phyloP scores from a whole-genome alignment of 2,797 vertebrate genomes.

The Distichodus sexfasciatus region DNA sequence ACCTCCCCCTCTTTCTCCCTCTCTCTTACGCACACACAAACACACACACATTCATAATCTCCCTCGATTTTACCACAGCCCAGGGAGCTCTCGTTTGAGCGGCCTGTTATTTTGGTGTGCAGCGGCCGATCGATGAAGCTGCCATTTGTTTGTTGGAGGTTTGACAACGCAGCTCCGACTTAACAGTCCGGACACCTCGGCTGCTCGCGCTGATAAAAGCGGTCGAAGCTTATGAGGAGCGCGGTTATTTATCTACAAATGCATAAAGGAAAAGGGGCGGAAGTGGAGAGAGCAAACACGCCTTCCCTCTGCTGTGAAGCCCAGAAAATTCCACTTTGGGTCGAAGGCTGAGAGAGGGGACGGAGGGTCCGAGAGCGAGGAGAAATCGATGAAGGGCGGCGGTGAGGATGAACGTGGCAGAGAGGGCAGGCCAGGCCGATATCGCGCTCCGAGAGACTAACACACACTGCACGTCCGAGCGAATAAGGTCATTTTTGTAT shows the following conservation, averaged over 20 bases:
- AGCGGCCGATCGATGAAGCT: conserved; percentile 73
- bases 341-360: conserved; percentile 37
- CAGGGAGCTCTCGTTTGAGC: conserved; percentile 56
- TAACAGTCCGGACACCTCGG: conserved; percentile 59
- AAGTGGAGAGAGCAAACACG: conserved; percentile 53
- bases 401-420: conserved; percentile 41
- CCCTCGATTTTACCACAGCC: conserved; percentile 57
- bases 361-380: conserved; percentile 32
- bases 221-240: conserved; percentile 71
- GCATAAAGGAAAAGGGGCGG: conserved; percentile 63
- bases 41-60: conserved; percentile 26
- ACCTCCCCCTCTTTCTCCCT: background rate
- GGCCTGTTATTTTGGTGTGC: conserved; percentile 69
- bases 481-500: too few species aligned
- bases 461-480: background rate
- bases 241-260: conserved; percentile 72
- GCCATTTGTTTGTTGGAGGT: conserved; percentile 76
- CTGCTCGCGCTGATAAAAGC: conserved; percentile 62
- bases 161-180: conserved; percentile 69
- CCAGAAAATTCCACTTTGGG: conserved; percentile 60
- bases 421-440: conserved; percentile 28
- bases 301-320: conserved; percentile 43
- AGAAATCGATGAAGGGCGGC: conserved; percentile 44
- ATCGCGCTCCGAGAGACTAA: background rate
- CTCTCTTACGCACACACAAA: background rate